phyloP scores from a whole-genome alignment of 1,140 invertebrate genomes.

The Aporrectodea caliginosa region DNA sequence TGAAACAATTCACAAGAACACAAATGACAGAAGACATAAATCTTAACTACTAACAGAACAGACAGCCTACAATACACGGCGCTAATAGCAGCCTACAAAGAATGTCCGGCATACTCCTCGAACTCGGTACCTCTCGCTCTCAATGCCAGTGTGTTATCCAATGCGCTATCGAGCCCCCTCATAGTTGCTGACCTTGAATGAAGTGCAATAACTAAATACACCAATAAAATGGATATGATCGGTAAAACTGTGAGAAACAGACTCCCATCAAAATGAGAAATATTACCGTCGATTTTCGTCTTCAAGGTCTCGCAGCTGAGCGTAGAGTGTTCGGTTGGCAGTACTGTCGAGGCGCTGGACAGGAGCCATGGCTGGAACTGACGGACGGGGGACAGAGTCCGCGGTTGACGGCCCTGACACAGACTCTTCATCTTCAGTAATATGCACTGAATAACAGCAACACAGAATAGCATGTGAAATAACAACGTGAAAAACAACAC shows the following conservation, averaged over 20 bases:
- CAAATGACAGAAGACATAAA: too few relatives aligned
- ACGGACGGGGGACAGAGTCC: constrained; percentile 19
- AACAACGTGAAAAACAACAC: too few relatives aligned
- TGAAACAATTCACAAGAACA: too few relatives aligned
- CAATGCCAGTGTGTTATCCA: too few relatives aligned
- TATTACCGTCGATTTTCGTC: constrained; percentile 47
- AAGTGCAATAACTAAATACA: not conserved
- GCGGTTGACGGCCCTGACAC: constrained; percentile 19
- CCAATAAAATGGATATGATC: not conserved
- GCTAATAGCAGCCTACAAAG: not conserved
- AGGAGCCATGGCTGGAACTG: not conserved
- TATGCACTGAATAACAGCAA: not conserved
- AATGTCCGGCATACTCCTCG: too few relatives aligned
- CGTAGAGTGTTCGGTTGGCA: constrained; percentile 39
- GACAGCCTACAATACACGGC: too few relatives aligned
- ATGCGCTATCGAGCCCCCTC: too few relatives aligned
- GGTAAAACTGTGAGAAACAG: not conserved
- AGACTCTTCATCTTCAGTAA: constrained; percentile 9
- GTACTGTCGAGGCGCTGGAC: constrained; percentile 32
- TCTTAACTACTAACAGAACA: too few relatives aligned
- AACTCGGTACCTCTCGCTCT: too few relatives aligned
- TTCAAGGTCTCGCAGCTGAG: constrained; percentile 40
- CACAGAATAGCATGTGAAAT: too few relatives aligned
- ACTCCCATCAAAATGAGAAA: not conserved
- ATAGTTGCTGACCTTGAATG: not conserved